Evolutionary conservation across 2,797 vertebrate genomes (phyloP).

Genomic region (Otolemur crassicaudatus): DNA sequence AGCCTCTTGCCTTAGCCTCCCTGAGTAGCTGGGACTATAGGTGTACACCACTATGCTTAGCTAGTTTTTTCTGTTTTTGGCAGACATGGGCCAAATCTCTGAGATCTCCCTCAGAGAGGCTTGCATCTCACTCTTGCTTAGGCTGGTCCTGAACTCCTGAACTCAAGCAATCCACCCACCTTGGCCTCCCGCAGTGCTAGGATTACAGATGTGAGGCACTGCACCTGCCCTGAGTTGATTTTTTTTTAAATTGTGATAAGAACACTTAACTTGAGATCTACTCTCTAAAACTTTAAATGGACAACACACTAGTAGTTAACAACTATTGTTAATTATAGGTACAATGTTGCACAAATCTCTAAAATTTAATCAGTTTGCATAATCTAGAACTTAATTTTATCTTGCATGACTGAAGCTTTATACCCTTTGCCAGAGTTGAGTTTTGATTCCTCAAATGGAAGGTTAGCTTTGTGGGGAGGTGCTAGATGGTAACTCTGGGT

Average conservation of each 20-base stretch:
- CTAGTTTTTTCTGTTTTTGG: too few relatives aligned
- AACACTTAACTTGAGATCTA: background rate
- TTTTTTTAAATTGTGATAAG: background rate
- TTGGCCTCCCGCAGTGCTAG: too few relatives aligned
- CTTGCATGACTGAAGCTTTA: background rate
- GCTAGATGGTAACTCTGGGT: background rate
- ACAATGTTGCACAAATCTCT: background rate
- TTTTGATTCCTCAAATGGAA: slow-evolving; percentile 33
- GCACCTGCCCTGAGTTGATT: too few relatives aligned
- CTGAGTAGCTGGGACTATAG: too few relatives aligned
- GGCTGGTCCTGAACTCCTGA: too few relatives aligned
- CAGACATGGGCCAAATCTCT: too few relatives aligned
- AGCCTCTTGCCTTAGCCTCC: too few relatives aligned
- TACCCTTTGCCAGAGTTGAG: background rate
- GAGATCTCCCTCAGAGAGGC: too few relatives aligned
- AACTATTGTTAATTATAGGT: background rate
- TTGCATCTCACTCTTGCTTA: too few relatives aligned
- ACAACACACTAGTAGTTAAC: background rate
- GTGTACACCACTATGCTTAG: too few relatives aligned
- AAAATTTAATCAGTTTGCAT: background rate
- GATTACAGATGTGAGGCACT: too few relatives aligned
- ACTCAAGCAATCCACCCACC: too few relatives aligned
- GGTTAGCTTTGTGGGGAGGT: background rate
- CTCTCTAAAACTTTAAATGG: background rate
- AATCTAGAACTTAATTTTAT: background rate